Percentiles rank a stretch among this genome's conserved stretches.
Conservation (phyloP, 1,140 invertebrate species). For the Lamellibrachia luymesi region DNA sequence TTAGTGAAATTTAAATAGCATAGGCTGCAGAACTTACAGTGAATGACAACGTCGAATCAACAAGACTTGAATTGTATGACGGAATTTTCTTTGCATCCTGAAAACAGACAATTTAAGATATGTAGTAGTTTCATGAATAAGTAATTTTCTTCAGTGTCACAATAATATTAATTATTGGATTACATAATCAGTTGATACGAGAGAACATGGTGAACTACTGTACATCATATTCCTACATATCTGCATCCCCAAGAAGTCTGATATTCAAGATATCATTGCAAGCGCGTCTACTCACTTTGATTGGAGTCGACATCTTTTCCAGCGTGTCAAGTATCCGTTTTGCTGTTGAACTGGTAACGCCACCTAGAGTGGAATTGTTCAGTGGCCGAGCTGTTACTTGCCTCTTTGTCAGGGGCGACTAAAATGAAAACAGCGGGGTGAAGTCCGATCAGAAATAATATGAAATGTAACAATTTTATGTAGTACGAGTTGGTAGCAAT, state of each 20-base stretch:
- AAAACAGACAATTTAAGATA: constrained; percentile 26
- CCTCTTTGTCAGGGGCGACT: constrained; percentile 28
- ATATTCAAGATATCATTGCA: neutral
- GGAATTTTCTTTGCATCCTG: constrained; percentile 53
- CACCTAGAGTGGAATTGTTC: constrained; percentile 29
- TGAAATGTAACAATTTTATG: constrained; percentile 9
- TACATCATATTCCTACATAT: neutral
- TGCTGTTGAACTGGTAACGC: constrained; percentile 54
- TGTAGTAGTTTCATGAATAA: neutral
- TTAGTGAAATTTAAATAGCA: neutral
- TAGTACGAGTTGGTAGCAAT: neutral
- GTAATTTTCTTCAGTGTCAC: neutral
- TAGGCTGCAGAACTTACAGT: constrained; percentile 25
- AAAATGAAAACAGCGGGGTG: neutral
- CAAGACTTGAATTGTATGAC: constrained; percentile 22
- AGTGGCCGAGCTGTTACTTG: constrained; percentile 32
- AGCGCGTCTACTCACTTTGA: neutral
- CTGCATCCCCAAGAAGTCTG: neutral
- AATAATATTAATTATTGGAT: neutral
- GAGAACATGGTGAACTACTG: neutral
- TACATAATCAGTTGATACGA: neutral
- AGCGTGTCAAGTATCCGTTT: constrained; percentile 53
- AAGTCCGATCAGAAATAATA: constrained; percentile 16
- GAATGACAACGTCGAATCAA: constrained; percentile 29
- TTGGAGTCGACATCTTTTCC: constrained; percentile 56